Conservation (phyloP, 1,140 invertebrate genomes). For the Euwallacea similis region DNA sequence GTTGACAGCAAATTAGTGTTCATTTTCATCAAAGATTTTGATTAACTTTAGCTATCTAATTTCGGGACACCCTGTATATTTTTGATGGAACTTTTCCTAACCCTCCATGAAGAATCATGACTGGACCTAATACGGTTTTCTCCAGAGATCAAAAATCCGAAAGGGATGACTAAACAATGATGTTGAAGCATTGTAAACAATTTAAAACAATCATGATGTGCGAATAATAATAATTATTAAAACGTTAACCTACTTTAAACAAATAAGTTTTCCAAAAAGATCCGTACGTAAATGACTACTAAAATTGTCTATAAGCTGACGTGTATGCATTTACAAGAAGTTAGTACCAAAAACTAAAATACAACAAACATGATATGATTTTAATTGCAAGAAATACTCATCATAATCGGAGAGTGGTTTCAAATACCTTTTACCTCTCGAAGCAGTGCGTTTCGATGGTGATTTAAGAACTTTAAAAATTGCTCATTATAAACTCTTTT, state of each 20-base stretch:
- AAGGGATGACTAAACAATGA: too few species aligned
- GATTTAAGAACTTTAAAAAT: not conserved
- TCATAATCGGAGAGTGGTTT: constrained; percentile 13
- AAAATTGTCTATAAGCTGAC: constrained; percentile 37
- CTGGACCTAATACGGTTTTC: too few species aligned
- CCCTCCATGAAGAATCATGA: too few species aligned
- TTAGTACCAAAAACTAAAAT: constrained; percentile 27
- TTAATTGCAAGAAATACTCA: too few species aligned
- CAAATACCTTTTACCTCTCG: constrained; percentile 20
- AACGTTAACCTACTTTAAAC: not conserved
- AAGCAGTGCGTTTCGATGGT: constrained; percentile 22
- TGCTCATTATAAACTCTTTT: not conserved
- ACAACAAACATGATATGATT: constrained; percentile 6
- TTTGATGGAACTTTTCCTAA: too few species aligned
- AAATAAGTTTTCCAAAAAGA: constrained; percentile 6
- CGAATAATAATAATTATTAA: not conserved
- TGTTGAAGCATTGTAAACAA: too few species aligned
- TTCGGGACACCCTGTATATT: too few species aligned
- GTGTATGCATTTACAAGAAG: constrained; percentile 15
- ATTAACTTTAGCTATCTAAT: too few species aligned
- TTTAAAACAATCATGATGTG: too few species aligned
- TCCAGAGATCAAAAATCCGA: too few species aligned
- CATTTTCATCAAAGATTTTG: too few species aligned
- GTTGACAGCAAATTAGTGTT: too few species aligned
- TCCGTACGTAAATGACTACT: constrained; percentile 8